phyloP scores from a whole-genome alignment of 2,888 invertebrate genomes.

The Plebejus melissa region DNA sequence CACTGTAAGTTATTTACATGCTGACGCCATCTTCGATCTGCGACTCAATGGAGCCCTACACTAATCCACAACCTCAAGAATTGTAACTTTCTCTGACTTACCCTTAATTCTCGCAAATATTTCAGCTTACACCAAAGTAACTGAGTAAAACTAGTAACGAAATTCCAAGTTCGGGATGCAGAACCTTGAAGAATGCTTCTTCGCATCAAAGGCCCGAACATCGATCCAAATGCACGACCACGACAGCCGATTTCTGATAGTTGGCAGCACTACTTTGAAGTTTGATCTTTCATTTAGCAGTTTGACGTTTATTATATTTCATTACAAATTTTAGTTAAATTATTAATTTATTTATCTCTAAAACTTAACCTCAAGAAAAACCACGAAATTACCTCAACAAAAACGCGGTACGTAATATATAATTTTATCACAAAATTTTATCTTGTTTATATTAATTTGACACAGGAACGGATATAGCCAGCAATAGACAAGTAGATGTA shows the following conservation, averaged over 20 bases:
- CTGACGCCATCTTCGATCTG: slow-evolving; percentile 76
- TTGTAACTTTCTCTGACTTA: slow-evolving; percentile 51
- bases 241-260: slow-evolving; percentile 58
- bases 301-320: slow-evolving; percentile 38
- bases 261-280: slow-evolving; percentile 52
- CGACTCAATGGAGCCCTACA: slow-evolving; percentile 63
- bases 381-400: not conserved
- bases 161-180: slow-evolving; percentile 84
- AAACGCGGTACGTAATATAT: not conserved
- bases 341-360: not conserved
- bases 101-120: slow-evolving; percentile 73
- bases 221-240: slow-evolving; percentile 80
- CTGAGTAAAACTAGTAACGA: slow-evolving; percentile 80
- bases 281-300: not conserved
- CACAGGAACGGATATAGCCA: not conserved
- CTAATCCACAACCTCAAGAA: slow-evolving; percentile 39
- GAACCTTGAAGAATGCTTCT: slow-evolving; percentile 83
- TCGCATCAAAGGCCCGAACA: slow-evolving; percentile 83
- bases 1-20: slow-evolving; percentile 69
- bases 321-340: not conserved
- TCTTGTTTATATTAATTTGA: not conserved
- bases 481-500: not conserved
- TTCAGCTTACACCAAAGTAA: slow-evolving; percentile 81
- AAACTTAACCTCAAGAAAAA: not conserved
- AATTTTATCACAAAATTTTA: not conserved